A percentile compares a stretch with the other conserved stretches of the same genome.
Evolutionary conservation across 1,140 invertebrate species (phyloP).

Genomic region (Hylaeus anthracinus): DNA sequence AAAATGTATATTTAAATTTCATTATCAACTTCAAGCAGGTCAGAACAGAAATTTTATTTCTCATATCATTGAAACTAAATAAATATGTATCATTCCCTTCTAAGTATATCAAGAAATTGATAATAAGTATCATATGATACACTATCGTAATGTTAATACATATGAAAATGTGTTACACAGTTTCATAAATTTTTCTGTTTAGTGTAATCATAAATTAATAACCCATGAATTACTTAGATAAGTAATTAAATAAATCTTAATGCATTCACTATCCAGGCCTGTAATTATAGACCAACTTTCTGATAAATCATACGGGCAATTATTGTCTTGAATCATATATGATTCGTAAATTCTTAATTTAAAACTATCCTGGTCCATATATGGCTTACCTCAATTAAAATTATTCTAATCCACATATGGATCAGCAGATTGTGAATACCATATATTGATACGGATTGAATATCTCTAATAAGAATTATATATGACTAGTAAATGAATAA

Average conservation of each 20-base stretch:
- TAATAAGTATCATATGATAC: not conserved
- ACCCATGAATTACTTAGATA: not conserved
- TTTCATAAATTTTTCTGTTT: not conserved
- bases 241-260: not conserved
- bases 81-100: not conserved
- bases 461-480: no score
- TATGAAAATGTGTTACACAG: not conserved
- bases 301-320: no score
- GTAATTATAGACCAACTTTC: no score
- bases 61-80: not conserved
- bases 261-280: no score
- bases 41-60: not conserved
- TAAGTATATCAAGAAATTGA: not conserved
- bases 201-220: not conserved
- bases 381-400: no score
- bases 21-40: not conserved
- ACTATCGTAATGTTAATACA: not conserved
- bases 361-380: no score
- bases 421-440: no score
- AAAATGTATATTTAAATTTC: conserved; percentile 4
- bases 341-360: no score
- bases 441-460: no score
- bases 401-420: no score
- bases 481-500: no score
- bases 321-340: no score